These are phyloP conservation scores for Hypothenemus hampei DNA, from an alignment of 1,140 invertebrate species.

Conservation along the genomic window DNA sequence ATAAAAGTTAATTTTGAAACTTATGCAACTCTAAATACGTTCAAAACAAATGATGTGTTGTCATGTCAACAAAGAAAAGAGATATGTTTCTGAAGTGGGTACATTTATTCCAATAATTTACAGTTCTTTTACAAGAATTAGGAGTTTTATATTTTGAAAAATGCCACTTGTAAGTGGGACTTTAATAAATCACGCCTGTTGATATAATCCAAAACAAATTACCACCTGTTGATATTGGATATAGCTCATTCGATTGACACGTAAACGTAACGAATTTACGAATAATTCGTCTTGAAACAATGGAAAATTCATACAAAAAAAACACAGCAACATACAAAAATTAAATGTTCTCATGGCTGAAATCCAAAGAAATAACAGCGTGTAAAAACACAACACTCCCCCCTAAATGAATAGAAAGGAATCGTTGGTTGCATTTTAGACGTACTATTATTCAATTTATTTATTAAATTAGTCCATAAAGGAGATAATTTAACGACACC, in stretches of 20 bases:
- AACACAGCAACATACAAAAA: background rate
- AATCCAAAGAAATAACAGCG: background rate
- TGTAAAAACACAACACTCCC: conserved; percentile 21
- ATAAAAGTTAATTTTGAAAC: no score
- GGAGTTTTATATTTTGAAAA: no score
- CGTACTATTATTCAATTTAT: conserved; percentile 25
- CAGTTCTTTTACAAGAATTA: no score
- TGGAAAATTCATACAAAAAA: background rate
- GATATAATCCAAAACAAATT: conserved; percentile 13
- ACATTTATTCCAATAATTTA: no score
- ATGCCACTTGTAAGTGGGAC: no score
- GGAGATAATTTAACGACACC: conserved; percentile 7
- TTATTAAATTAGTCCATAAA: conserved; percentile 23
- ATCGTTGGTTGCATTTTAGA: conserved; percentile 12
- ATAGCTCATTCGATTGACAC: background rate
- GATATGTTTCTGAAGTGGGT: no score
- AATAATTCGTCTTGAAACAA: no score
- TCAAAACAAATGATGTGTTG: no score
- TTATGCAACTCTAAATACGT: no score
- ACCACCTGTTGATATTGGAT: conserved; percentile 20
- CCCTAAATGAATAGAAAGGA: conserved; percentile 18
- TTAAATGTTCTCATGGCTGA: conserved; percentile 1
- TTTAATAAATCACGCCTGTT: no score
- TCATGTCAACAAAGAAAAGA: no score
- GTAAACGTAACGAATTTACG: no score